Conservation (phyloP, 2,888 invertebrate genomes). For the Digitonthophagus gazella region DNA sequence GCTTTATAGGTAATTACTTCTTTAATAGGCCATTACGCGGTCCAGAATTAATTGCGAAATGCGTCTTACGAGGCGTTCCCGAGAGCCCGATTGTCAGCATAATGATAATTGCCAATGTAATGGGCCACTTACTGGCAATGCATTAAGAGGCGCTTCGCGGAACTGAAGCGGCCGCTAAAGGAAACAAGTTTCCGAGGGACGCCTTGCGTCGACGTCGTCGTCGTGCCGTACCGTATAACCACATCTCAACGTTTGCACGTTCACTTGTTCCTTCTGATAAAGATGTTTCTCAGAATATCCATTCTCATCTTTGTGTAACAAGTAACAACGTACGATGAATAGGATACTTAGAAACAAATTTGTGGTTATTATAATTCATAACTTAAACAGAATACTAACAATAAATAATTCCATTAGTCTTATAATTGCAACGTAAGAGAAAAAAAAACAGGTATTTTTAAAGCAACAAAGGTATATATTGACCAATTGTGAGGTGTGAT, state of each 20-base stretch:
- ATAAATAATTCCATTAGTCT: too few relatives aligned
- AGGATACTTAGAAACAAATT: neutral
- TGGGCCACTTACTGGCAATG: slow-evolving; percentile 12
- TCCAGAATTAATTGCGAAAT: slow-evolving; percentile 15
- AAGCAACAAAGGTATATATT: too few relatives aligned
- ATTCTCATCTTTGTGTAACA: neutral
- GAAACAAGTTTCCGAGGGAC: neutral
- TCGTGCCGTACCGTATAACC: neutral
- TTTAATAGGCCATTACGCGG: slow-evolving; percentile 16
- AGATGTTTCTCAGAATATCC: neutral
- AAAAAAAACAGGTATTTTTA: too few relatives aligned
- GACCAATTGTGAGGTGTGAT: too few relatives aligned
- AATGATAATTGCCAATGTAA: slow-evolving; percentile 16
- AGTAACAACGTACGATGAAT: neutral
- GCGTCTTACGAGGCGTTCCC: slow-evolving; percentile 4
- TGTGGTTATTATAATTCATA: neutral
- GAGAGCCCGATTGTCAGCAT: slow-evolving; percentile 8
- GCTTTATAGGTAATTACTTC: slow-evolving; percentile 13
- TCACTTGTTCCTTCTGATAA: neutral
- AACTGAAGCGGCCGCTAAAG: neutral
- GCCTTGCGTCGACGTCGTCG: neutral
- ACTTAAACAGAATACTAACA: too few relatives aligned
- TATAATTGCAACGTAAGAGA: too few relatives aligned
- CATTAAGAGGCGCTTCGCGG: slow-evolving; percentile 5
- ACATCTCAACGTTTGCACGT: neutral